These are phyloP conservation scores for Ciconia nigra DNA, from an alignment of 2,797 vertebrate genomes.

Conservation along the genomic window DNA sequence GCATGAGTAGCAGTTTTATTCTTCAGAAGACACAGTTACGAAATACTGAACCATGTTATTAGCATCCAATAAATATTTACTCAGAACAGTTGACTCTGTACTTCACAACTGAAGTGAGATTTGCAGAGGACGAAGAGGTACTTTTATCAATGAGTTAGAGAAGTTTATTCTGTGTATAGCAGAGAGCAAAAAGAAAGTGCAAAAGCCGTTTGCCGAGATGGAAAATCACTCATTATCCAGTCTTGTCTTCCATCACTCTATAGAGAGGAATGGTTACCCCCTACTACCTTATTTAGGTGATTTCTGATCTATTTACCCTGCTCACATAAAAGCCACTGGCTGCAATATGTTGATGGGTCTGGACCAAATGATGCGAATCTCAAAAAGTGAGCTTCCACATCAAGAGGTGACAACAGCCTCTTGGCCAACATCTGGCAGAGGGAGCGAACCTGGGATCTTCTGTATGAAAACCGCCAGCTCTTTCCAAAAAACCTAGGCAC, in stretches of 20 bases:
- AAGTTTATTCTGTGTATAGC: background rate
- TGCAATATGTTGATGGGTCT: background rate
- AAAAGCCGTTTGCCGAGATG: background rate
- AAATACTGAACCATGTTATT: background rate
- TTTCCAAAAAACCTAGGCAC: background rate
- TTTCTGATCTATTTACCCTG: background rate
- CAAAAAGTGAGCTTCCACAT: background rate
- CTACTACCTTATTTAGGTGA: background rate
- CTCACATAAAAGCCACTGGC: background rate
- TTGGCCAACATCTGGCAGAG: background rate
- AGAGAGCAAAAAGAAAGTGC: background rate
- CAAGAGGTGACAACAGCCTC: background rate
- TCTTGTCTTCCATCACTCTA: background rate
- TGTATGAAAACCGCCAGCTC: background rate
- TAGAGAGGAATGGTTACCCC: background rate
- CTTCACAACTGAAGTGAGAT: background rate
- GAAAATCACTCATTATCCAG: background rate
- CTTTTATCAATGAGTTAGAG: background rate
- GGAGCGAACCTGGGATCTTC: background rate
- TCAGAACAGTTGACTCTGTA: background rate
- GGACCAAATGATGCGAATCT: background rate
- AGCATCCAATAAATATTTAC: background rate
- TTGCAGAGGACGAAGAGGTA: background rate
- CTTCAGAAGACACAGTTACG: background rate
- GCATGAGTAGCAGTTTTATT: background rate